Evolutionary conservation across 2,797 vertebrate genomes (phyloP).

Genomic region (Liasis olivaceus): DNA sequence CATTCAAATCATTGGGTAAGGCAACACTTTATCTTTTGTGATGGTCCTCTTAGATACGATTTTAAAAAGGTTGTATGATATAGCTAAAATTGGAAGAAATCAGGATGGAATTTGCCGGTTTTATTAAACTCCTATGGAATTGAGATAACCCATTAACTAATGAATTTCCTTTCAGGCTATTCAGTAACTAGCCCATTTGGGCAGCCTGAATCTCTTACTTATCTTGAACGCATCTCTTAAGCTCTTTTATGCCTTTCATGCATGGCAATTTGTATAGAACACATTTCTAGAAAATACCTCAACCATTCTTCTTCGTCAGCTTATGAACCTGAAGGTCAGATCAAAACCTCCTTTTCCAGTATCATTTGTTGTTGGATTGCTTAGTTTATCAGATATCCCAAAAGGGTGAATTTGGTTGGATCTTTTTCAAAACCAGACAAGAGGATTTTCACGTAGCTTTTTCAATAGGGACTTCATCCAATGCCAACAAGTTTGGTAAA

Average conservation of each 20-base stretch:
- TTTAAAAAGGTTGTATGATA: background rate
- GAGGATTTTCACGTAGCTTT: background rate
- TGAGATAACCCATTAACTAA: background rate
- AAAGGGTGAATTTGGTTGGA: background rate
- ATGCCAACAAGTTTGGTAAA: slow-evolving; percentile 39
- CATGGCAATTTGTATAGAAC: slow-evolving; percentile 38
- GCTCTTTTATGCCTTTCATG: slow-evolving; percentile 27
- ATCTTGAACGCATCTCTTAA: slow-evolving; percentile 23
- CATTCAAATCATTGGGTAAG: background rate
- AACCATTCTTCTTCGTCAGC: slow-evolving; percentile 40
- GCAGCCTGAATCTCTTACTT: background rate
- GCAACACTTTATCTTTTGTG: background rate
- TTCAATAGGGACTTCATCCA: background rate
- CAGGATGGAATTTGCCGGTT: background rate
- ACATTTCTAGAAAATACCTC: background rate
- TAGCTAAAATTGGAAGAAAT: background rate
- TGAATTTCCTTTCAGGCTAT: slow-evolving; percentile 19
- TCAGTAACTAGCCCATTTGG: background rate
- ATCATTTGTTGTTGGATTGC: background rate
- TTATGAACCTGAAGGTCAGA: slow-evolving; percentile 30
- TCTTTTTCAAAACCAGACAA: slow-evolving; percentile 18
- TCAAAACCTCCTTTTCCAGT: background rate
- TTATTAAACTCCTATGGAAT: slow-evolving; percentile 7
- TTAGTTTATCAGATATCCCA: slow-evolving; percentile 25
- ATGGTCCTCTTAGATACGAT: background rate